Base-by-base conservation (phyloP, 2,888 invertebrate genomes). In the Ophion slaviceki region DNA sequence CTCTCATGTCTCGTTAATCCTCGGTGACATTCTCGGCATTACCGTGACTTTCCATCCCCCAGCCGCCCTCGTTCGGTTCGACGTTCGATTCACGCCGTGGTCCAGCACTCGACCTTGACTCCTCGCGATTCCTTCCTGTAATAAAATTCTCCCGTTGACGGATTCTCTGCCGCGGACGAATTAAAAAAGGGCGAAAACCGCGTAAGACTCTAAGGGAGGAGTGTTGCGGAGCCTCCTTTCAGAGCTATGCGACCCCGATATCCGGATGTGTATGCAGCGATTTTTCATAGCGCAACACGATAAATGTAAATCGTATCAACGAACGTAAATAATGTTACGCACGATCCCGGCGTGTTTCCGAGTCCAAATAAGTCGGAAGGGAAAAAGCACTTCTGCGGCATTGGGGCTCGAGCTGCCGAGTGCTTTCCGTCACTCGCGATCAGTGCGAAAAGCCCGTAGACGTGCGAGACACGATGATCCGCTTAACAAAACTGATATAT, bases 1-100 rank as follows among this genome's bases (percentile, higher is more conserved):
- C 90, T 90, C 87, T 92, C 93, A 93, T 93, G 91, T 92, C 92
- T 92, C 90, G 90, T 88, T 86, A 87, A 89, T 91, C 88, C 88
- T 90, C 88, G 88, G 86, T 89, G 90, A 89, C 91, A 92, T 91
- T 89, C 68, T 80, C 80, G 64, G 80, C 72, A 77, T 82, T 77
- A 77, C 53, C 71, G 76, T 72, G 85, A 80, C 77, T 80, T 77
- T 86, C 80, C 85, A 86, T 77, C 64, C 80, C 82, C 47, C 74
- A 8, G 81, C 70, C 71, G 66, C 67, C 76, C 82, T 67, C 82
- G 72, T 83, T 86, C 82, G 76, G 66, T 59, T 80, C 72, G 84
- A 67, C 80, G 80, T 76, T 80, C 61, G 83, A 61, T 81, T 66
- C 45, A 40, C 72, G 53, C 45, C 28, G 47, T 81, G 78, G 61